Base-by-base conservation (phyloP, 2,888 invertebrate species). In the Ceratothoa steindachneri region DNA sequence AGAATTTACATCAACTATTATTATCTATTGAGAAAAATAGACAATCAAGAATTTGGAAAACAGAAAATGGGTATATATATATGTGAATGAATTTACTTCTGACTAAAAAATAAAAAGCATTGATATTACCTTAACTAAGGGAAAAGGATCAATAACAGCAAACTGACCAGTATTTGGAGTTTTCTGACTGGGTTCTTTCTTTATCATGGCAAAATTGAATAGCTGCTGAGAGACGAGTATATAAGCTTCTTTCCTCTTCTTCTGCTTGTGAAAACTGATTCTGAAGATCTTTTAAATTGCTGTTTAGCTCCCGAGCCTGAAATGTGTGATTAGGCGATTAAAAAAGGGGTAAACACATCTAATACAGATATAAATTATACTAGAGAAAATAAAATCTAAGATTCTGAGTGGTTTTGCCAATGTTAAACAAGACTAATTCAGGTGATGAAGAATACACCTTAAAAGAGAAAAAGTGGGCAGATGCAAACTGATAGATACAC, bases 131-230 rank as follows among this genome's bases (percentile, higher is more conserved):
- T n/a, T n/a, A n/a, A n/a, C n/a, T n/a, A n/a, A n/a, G n/a, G n/a
- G n/a, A n/a, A n/a, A n/a, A n/a, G n/a, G n/a, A n/a, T n/a, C n/a
- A n/a, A n/a, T n/a, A n/a, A n/a, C n/a, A n/a, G 19, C 27, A 19
- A 0, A 4, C 75, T 55, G 19, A 76, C 89, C 92, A 92, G 83
- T 93, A 87, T 81, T 87, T 88, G 24, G 87, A 87, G 72, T 85
- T 83, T 80, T 87, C 87, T 1, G 85, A 84, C 82, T 93, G 90
- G 0, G 91, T 89, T 51, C 93, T 84, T 83, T 94, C 93, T 72
- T 91, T 87, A 83, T 94, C 93, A 82, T 94, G 93, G 22, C 91
- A 91, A 80, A 91, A 88, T 80, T 93, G 88, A 0, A 93, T 89
- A 0, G 91, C 90, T 24, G 89, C 89, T 0, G 91, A 90, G 83